Evolutionary conservation across 2,888 invertebrate genomes (phyloP), one percentile per base, ranked within the genome.

Genomic region (Bursaphelenchus okinawaensis): DNA sequence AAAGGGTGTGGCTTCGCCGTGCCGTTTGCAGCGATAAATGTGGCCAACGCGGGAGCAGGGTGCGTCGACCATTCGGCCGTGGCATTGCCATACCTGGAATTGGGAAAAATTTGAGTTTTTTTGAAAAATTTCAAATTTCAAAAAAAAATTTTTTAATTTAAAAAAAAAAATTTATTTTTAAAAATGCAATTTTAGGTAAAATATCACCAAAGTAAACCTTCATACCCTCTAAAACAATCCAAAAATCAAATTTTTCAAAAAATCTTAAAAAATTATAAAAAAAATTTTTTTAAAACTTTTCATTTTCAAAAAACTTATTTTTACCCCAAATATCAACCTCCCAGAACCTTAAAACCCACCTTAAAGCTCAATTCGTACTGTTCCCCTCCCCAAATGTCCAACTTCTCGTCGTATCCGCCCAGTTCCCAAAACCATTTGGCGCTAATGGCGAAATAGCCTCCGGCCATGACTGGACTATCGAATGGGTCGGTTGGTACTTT

Each of bases 401-500:
- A 85, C 0, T 91, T 91, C 62, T 89, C 89, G 81, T 93, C 93
- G 80, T 93, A 93, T 0, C 95, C 95, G 1, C 93, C 95, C 51
- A 95, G 84, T 83, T 93, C 91, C 93, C 93, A 94, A 85, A 96
- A 96, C 86, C 91, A 96, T 71, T 89, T 88, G 0, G 89, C 85
- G 66, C 89, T 89, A 63, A 96, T 95, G 16, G 95, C 94, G 86
- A 95, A 95, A 71, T 95, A 84, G 0, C 95, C 54, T 12, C 95
- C 95, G 68, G 94, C 94, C 95, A 95, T 95, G 0, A 96, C 89
- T 0, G 95, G 95, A 83, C 91, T 92, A 85, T 90, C 90, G 83
- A 65, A 83, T 56, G 77, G 82, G 28, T 71, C 69, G 0, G 79
- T 77, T 0, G 82, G 82, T 40, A 76, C 67, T 52, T 72, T 68